Evolutionary conservation across 2,797 vertebrate genomes (phyloP), one percentile per base, ranked within the genome.

Genomic region (Chloroceryle inda): DNA sequence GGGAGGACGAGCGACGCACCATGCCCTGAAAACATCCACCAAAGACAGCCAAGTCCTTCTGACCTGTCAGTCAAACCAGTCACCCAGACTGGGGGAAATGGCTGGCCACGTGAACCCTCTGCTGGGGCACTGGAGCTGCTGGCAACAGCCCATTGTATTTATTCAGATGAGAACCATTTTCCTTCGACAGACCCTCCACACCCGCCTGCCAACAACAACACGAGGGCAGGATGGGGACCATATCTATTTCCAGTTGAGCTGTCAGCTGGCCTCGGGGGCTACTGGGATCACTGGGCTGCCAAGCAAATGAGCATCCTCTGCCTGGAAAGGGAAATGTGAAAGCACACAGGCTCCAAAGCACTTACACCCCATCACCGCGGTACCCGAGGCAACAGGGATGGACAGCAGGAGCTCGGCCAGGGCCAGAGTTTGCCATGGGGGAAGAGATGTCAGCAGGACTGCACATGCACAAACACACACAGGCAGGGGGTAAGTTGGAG

Each of bases 81-180:
- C 21, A 33, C 40, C 26, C 37, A 9, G 66, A 23, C 53, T 49
- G 77, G 63, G 31, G 37, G 9, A 8, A 22, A 24, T 11, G 45
- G 29, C 38, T 31, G 37, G 47, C 81, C 84, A 16, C 3, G 10
- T 21, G 72, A 88, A 66, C 27, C 55, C 84, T 92, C 68, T 73
- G 76, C 77, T 77, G 93, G 94, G 92, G 90, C 89, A 92, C 76
- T 13, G 81, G 23, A 59, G 56, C 90, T 91, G 96, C 94, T 96
- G 92, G 92, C 96, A 96, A 78, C 55, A 61, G 66, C 80, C 89
- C 79, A 44, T 62, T 42, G 7, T 97, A 88, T 98, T 98, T 97
- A 77, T 96, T 97, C 98, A 98, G 98, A 98, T 96, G 97, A 97
- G 95, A 98, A 96, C 91, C 94, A 97, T 98, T 98, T 98, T 97